Base-by-base conservation (phyloP, 1,140 invertebrate genomes). In the Eriosoma lanigerum region DNA sequence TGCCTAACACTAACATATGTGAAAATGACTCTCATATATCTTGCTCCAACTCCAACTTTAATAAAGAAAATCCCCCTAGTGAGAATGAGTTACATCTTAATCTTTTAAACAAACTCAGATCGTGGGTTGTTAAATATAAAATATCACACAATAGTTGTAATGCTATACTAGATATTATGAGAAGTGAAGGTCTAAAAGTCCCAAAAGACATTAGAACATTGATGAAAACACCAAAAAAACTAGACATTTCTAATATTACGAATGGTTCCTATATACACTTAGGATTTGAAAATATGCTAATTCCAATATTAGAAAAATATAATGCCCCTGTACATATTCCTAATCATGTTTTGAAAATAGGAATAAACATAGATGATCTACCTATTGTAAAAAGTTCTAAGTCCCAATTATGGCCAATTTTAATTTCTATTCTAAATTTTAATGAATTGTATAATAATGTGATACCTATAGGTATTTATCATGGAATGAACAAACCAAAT, bases 271-370 rank as follows among this genome's bases (percentile, higher is more conserved):
- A 72, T 48, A 72, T 72, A 52, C 46, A 72, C 52, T 50, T 72
- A 72, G 46, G 44, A 12, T 21, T 70, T 48, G 3, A 70, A 46
- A 48, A 70, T 48, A 48, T 70, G 32, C 15, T 70, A 24, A 13
- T 70, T 48, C 44, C 66, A 21, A 4, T 70, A 21, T 24, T 70
- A 70, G 17, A 38, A 38, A 19, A 9, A 64, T 38, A 64, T 64
- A 64, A 64, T 64, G 26, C 29, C n/a, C 12, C 13, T 70, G 24
- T 24, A 46, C 12, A 46, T 46, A 48, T 12, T n/a, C 13, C 3
- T 17, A 9, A 38, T 93, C 84, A 89, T 52, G 17, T 50, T 26
- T 17, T 52, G 50, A 26, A 72, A 24, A 50, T 72, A 72, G 46
- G 46, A 24, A 70, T 68, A 24, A 68, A 52, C 17, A 72, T 72